Percentiles rank a stretch among this genome's conserved stretches.
Conservation (phyloP, 1,140 invertebrate species). For the Leptinotarsa texana region DNA sequence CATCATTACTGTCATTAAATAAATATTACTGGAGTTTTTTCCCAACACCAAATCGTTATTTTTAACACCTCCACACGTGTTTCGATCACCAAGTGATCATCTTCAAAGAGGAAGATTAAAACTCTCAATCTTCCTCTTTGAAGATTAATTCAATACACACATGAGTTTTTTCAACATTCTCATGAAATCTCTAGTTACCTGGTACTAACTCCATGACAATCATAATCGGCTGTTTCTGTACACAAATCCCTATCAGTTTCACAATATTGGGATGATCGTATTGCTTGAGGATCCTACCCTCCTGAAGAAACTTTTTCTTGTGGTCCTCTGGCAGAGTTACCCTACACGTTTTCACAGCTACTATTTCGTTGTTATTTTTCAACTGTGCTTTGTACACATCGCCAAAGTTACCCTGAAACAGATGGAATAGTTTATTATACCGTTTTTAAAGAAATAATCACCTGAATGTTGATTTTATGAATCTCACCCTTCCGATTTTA, state of each 20-base stretch:
- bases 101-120: no score
- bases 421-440: constrained; percentile 11
- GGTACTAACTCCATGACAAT: constrained; percentile 98
- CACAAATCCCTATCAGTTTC: constrained; percentile 95
- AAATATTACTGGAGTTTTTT: no score
- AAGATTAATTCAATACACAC: no score
- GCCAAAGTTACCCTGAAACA: constrained; percentile 89
- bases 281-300: constrained; percentile 93
- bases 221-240: constrained; percentile 98
- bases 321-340: constrained; percentile 93
- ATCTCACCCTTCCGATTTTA: constrained; percentile 89
- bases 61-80: no score
- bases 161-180: no score
- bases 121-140: no score
- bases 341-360: constrained; percentile 95
- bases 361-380: constrained; percentile 79
- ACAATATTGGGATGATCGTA: constrained; percentile 97
- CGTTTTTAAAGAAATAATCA: background rate
- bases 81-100: no score
- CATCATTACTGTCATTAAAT: no score
- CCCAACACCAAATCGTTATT: no score
- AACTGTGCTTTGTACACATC: constrained; percentile 93
- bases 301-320: constrained; percentile 94
- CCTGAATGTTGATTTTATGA: background rate
- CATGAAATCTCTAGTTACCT: constrained; percentile 60